Percentiles rank a stretch among this genome's conserved stretches.
These are phyloP conservation scores for Zoroaster sp. DNA, from an alignment of 53 echinoderm and acorn worm species.

Conservation along the genomic window DNA sequence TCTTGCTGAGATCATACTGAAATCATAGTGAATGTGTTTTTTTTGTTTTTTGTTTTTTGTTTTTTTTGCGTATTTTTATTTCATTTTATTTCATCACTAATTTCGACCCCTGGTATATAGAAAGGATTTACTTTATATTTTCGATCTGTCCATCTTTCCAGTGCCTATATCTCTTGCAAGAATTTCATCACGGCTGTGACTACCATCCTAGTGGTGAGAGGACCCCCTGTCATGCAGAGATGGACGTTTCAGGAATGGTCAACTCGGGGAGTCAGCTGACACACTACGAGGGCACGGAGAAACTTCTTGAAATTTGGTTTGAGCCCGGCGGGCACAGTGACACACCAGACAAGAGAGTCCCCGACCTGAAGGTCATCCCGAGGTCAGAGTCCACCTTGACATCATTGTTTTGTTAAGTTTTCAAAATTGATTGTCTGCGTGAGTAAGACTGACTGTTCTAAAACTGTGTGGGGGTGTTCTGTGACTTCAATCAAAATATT, in stretches of 20 bases:
- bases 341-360: neutral
- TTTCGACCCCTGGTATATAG: no score
- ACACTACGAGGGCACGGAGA: slow-evolving; percentile 99
- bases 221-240: slow-evolving; percentile 52
- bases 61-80: no score
- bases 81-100: no score
- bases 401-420: neutral
- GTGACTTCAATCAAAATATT: neutral
- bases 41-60: no score
- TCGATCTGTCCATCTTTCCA: no score
- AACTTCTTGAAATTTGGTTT: slow-evolving; percentile 95
- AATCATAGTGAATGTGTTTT: no score
- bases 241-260: slow-evolving; percentile 62
- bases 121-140: no score
- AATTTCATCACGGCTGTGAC: slow-evolving; percentile 24
- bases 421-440: neutral
- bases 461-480: neutral
- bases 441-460: neutral
- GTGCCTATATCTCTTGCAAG: neutral
- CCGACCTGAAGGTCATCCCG: slow-evolving; percentile 80
- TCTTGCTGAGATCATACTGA: no score
- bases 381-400: slow-evolving; percentile 50
- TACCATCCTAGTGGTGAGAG: neutral
- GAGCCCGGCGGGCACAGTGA: slow-evolving; percentile 17
- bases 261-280: slow-evolving; percentile 73